Percentiles rank a stretch among this genome's conserved stretches.
Conservation (phyloP, 2,113 vertebrate species). For the Typhlomys cinereus region DNA sequence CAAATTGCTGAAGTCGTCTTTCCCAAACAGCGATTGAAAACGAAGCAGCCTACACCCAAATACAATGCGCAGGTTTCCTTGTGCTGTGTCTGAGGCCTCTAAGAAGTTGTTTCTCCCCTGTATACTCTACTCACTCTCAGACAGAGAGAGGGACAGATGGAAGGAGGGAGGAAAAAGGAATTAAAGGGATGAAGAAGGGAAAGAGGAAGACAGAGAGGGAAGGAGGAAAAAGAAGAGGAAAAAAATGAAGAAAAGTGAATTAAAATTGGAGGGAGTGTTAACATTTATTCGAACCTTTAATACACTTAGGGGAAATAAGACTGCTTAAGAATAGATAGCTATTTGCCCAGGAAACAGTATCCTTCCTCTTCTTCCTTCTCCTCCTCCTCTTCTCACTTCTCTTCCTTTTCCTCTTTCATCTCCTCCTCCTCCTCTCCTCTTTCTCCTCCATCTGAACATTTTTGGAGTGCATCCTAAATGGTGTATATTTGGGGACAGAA, state of each 20-base stretch:
- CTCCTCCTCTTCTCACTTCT: background rate
- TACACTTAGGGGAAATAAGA: background rate
- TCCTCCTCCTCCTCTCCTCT: too few species aligned
- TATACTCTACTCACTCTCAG: background rate
- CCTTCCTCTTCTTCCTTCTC: too few species aligned
- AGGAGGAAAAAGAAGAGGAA: background rate
- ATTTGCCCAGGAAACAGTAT: background rate
- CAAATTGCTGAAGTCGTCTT: background rate
- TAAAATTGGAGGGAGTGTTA: background rate
- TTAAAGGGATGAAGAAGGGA: too few species aligned
- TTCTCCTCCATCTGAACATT: background rate
- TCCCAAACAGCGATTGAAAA: background rate
- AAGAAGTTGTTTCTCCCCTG: background rate
- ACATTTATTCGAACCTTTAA: background rate
- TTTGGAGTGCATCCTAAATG: background rate
- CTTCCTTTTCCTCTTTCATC: background rate
- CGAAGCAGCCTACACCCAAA: background rate
- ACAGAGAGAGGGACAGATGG: background rate
- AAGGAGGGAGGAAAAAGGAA: background rate
- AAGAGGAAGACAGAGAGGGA: background rate
- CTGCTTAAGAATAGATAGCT: background rate
- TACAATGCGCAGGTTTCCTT: background rate
- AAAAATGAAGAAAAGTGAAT: background rate
- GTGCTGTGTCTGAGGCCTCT: background rate
- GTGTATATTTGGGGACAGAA: background rate